These are phyloP conservation scores for Falco columbarius DNA, from an alignment of 2,797 vertebrate genomes.

Conservation along the genomic window DNA sequence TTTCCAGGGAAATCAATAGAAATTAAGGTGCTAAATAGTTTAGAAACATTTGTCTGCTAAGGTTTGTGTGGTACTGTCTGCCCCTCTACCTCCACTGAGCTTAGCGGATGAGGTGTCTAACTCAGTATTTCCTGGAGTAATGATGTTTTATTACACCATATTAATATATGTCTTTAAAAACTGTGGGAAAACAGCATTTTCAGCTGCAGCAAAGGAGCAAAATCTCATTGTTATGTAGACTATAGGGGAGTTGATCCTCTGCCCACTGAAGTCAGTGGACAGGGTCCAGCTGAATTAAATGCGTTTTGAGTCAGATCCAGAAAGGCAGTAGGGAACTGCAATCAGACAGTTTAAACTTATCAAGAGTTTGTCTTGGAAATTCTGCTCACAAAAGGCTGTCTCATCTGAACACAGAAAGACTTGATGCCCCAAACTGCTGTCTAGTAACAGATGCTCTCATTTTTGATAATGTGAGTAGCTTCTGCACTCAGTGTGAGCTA, in stretches of 20 bases:
- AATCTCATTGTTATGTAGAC: not conserved
- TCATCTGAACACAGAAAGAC: not conserved
- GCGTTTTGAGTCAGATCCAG: slow-evolving; percentile 23
- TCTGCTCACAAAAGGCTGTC: not conserved
- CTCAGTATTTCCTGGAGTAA: not conserved
- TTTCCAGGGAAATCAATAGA: not conserved
- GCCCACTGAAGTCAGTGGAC: not conserved
- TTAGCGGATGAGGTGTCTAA: not conserved
- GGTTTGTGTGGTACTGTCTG: not conserved
- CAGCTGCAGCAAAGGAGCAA: slow-evolving; percentile 5
- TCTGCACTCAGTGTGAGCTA: not conserved
- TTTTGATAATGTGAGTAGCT: not conserved
- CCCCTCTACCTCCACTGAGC: not conserved
- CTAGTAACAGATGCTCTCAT: not conserved
- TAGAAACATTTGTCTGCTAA: not conserved
- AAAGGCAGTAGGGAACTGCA: slow-evolving; percentile 29
- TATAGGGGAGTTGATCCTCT: not conserved
- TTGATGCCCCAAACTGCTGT: not conserved
- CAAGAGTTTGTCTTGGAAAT: slow-evolving; percentile 21
- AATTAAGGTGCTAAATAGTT: not conserved
- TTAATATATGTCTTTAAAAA: not conserved
- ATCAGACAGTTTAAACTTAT: slow-evolving; percentile 26
- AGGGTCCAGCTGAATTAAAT: slow-evolving; percentile 27
- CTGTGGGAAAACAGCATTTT: slow-evolving; percentile 7
- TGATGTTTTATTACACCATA: not conserved